These are phyloP conservation scores for Odontesthes bonariensis DNA, from an alignment of 2,113 vertebrate genomes.

Conservation along the genomic window DNA sequence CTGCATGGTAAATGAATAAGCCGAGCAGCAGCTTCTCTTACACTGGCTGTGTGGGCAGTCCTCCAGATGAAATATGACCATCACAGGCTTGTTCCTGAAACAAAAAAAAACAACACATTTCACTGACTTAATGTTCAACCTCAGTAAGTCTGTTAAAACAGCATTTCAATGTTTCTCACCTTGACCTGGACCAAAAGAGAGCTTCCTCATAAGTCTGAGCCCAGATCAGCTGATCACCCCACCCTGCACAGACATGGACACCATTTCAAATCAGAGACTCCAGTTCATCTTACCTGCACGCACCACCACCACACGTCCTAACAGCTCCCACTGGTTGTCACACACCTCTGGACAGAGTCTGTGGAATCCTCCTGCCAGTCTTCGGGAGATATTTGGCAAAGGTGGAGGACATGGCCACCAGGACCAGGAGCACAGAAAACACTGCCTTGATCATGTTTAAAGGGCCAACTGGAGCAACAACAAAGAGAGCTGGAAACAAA, in stretches of 20 bases:
- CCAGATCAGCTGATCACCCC: conserved; percentile 96
- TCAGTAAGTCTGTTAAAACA: fast-evolving
- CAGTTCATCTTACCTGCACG: too few relatives aligned
- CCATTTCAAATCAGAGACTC: not conserved
- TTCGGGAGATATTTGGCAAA: conserved; percentile 81
- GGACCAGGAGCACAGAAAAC: conserved; percentile 79
- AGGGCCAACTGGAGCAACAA: conserved; percentile 25
- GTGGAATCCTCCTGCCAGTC: conserved; percentile 82
- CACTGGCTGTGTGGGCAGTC: conserved; percentile 94
- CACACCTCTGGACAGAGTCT: conserved; percentile 95
- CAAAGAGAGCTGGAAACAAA: not conserved
- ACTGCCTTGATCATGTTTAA: conserved; percentile 85
- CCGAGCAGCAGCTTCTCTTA: conserved; percentile 56
- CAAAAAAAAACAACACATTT: conserved; percentile 26
- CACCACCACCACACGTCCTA: not conserved
- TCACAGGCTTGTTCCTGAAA: conserved; percentile 92
- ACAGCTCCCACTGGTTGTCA: not conserved
- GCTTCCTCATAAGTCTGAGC: conserved; percentile 96
- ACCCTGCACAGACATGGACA: conserved; percentile 82
- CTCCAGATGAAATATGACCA: conserved; percentile 94
- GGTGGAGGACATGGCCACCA: conserved; percentile 82
- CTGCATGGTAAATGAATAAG: too few relatives aligned
- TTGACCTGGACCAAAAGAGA: conserved; percentile 87
- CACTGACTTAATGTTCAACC: not conserved
- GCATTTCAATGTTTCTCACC: conserved; percentile 72